Percentiles rank a stretch among this genome's conserved stretches.
These are phyloP conservation scores for Crenichthys baileyi DNA, from an alignment of 2,797 vertebrate species.

Conservation along the genomic window DNA sequence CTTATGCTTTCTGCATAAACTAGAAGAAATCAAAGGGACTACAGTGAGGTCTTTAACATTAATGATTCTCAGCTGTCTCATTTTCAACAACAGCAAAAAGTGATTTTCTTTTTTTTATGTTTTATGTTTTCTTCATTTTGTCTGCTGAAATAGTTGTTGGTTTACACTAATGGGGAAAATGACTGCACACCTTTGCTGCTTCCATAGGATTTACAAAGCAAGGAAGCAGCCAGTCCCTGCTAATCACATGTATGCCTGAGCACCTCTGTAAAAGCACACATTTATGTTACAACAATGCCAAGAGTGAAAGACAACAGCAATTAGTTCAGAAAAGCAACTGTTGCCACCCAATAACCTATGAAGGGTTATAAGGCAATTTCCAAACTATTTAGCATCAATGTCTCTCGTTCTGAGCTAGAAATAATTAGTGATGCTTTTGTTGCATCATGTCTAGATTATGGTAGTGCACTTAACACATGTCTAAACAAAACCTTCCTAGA, in stretches of 20 bases:
- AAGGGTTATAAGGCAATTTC: background rate
- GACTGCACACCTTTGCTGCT: background rate
- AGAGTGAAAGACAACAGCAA: background rate
- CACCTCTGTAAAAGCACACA: background rate
- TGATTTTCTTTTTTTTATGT: background rate
- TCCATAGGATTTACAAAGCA: background rate
- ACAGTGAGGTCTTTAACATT: slow-evolving; percentile 20
- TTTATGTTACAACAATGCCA: background rate
- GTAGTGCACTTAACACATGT: background rate
- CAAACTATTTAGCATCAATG: background rate
- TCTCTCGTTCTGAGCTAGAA: background rate
- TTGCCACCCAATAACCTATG: background rate
- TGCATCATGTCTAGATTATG: background rate
- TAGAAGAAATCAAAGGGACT: slow-evolving; percentile 39
- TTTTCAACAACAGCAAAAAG: slow-evolving; percentile 24
- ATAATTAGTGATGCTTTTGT: background rate
- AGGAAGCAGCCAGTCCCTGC: background rate
- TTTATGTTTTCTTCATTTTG: background rate
- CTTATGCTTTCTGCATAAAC: slow-evolving; percentile 54
- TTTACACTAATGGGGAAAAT: background rate
- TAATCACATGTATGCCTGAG: background rate
- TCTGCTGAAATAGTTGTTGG: background rate
- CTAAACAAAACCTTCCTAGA: background rate
- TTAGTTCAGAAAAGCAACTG: background rate
- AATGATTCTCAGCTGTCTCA: slow-evolving; percentile 12